A percentile compares a stretch with the other conserved stretches of the same genome.
Evolutionary conservation across 2,113 vertebrate genomes (phyloP).

Genomic region (Scomber colias): DNA sequence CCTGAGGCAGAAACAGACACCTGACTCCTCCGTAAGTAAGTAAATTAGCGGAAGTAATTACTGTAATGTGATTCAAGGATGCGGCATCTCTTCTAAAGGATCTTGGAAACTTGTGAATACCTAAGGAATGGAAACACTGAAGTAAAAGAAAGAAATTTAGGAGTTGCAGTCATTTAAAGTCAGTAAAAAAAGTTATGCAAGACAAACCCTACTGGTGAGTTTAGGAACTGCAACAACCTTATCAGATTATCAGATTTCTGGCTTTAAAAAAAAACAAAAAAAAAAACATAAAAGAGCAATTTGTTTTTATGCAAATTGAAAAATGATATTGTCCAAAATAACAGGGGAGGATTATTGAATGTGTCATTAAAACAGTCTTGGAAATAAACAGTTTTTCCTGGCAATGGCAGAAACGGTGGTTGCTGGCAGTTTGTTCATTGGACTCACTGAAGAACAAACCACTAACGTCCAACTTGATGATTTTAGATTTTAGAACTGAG

Average conservation of each 20-base stretch:
- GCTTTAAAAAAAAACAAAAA: not conserved
- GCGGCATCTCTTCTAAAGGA: not conserved
- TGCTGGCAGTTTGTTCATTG: slow-evolving; percentile 45
- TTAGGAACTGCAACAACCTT: slow-evolving; percentile 5
- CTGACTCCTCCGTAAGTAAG: slow-evolving; percentile 24
- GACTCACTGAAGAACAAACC: slow-evolving; percentile 13
- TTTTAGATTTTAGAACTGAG: slow-evolving; percentile 4
- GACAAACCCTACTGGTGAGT: slow-evolving; percentile 36
- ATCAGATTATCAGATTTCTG: slow-evolving; percentile 43
- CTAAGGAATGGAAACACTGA: too few species aligned
- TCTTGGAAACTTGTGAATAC: too few species aligned
- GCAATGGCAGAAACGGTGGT: slow-evolving; percentile 46
- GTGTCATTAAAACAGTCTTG: slow-evolving; percentile 54
- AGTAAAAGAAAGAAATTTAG: not conserved
- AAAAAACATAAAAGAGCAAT: slow-evolving; percentile 33
- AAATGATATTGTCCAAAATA: slow-evolving; percentile 58
- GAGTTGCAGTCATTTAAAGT: not conserved
- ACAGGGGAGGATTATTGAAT: slow-evolving; percentile 61
- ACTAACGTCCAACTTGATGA: slow-evolving; percentile 37
- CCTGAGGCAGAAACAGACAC: slow-evolving; percentile 40
- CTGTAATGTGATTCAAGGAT: not conserved
- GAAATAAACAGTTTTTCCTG: slow-evolving; percentile 60
- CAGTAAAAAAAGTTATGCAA: slow-evolving; percentile 10
- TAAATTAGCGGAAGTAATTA: not conserved
- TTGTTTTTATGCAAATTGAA: slow-evolving; percentile 66